Evolutionary conservation across 2,113 vertebrate species (phyloP).

Genomic region (Xiphorhynchus elegans): DNA sequence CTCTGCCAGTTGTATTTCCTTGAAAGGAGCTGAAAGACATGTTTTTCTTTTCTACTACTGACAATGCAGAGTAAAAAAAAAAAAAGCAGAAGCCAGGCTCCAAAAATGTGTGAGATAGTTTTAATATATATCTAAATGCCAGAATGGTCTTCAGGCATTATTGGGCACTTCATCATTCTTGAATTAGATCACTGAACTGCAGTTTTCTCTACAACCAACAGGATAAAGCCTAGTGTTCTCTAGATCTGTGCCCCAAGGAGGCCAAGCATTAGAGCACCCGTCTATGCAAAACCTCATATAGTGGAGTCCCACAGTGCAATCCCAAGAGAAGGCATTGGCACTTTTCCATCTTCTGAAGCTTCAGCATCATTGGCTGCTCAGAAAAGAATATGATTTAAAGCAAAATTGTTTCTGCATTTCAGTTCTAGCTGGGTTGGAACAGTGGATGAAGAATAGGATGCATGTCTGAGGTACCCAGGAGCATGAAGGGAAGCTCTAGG

Average conservation of each 20-base stretch:
- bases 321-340: not conserved
- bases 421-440: not conserved
- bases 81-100: not conserved
- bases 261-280: not conserved
- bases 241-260: not conserved
- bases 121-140: not conserved
- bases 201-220: not conserved
- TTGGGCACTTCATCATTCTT: not conserved
- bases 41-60: not conserved
- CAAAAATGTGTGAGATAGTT: not conserved
- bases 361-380: not conserved
- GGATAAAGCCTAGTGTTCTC: not conserved
- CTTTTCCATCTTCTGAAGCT: not conserved
- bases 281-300: not conserved
- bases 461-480: not conserved
- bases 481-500: not conserved
- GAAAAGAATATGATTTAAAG: not conserved
- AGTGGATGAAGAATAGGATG: not conserved
- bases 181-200: conserved; percentile 2
- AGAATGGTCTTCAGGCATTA: not conserved
- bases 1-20: not conserved
- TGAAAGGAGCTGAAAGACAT: not conserved
- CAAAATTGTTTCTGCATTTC: not conserved
- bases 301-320: not conserved
- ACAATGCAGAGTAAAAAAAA: not conserved